Conservation (phyloP, 2,888 invertebrate genomes). For the Stegophylla sp. region DNA sequence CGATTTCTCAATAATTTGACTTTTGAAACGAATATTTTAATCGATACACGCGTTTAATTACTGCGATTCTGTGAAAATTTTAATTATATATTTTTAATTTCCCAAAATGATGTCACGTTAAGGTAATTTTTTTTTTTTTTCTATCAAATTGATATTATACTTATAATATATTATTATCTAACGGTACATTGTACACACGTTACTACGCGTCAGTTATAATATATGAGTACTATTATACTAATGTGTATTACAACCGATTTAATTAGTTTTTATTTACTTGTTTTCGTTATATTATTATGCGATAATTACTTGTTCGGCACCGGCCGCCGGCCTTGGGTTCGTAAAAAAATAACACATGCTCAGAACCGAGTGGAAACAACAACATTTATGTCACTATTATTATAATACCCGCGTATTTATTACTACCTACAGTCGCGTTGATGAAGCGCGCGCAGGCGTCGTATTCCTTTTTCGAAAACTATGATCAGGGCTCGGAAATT, state of each 20-base stretch:
- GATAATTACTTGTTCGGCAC: slow-evolving; percentile 5
- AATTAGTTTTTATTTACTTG: slow-evolving; percentile 14
- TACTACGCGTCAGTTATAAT: not conserved
- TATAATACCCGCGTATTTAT: too few species aligned
- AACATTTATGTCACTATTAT: not conserved
- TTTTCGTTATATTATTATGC: not conserved
- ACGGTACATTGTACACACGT: not conserved
- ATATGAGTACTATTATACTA: not conserved
- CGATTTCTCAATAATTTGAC: too few species aligned
- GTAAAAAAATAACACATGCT: not conserved
- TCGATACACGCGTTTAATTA: too few species aligned
- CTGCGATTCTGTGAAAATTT: not conserved
- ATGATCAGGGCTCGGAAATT: too few species aligned
- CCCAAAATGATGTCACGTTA: not conserved
- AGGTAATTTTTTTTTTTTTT: too few species aligned
- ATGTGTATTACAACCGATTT: not conserved
- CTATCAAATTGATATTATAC: not conserved
- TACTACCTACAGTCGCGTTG: too few species aligned
- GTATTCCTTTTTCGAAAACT: not conserved
- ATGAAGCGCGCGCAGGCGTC: not conserved
- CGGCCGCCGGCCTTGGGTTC: slow-evolving; percentile 4
- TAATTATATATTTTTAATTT: not conserved
- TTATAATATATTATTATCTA: not conserved
- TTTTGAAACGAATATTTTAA: too few species aligned
- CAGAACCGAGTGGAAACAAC: not conserved